Conservation (phyloP, 1,140 invertebrate species). For the Diachasmimorpha longicaudata region DNA sequence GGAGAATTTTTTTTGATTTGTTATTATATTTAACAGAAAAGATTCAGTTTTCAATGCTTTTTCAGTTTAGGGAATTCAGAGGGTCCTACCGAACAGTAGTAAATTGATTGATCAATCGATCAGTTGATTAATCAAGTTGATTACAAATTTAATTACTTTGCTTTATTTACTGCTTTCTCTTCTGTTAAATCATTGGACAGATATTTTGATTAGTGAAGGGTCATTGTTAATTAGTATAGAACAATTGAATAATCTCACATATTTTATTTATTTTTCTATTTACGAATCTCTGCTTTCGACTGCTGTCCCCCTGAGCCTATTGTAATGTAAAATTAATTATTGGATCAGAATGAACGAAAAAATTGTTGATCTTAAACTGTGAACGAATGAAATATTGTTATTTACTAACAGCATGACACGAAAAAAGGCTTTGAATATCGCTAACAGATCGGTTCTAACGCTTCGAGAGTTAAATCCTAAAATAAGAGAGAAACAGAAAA, state of each 20-base stretch:
- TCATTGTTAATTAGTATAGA: neutral
- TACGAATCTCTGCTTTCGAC: too few species aligned
- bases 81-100: constrained; percentile 9
- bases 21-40: neutral
- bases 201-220: neutral
- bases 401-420: constrained; percentile 60
- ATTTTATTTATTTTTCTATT: too few species aligned
- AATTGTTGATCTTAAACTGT: neutral
- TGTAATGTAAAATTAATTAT: neutral
- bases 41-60: neutral
- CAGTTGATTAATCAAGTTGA: neutral
- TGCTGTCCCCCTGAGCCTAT: neutral
- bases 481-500: neutral
- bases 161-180: neutral
- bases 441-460: neutral
- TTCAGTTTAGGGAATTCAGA: neutral
- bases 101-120: neutral
- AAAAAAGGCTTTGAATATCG: constrained; percentile 31
- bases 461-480: neutral
- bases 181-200: neutral
- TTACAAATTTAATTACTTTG: neutral
- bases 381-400: constrained; percentile 15
- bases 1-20: constrained; percentile 11
- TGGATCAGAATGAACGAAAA: neutral
- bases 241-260: too few species aligned